Evolutionary conservation across 1,140 invertebrate genomes (phyloP), one percentile per base, ranked within the genome.

Genomic region (Drosophila nasuta): DNA sequence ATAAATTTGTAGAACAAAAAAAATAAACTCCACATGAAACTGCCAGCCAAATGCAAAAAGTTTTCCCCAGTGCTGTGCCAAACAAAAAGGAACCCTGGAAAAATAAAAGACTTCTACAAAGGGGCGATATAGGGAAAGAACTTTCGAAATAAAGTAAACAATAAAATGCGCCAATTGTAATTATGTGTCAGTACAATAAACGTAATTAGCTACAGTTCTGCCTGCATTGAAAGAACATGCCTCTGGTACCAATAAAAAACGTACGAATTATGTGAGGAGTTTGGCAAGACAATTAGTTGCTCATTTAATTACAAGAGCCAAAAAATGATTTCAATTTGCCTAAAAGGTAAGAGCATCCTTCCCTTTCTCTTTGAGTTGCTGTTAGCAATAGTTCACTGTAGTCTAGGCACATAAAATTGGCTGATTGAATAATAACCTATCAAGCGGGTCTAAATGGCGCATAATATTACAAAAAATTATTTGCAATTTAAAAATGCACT

Each of bases 131-230:
- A 59, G 57, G 46, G 56, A 4, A 35, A 3, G 30, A 80, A 82
- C 79, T 87, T 87, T 71, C 30, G 45, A 60, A 76, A 88, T 87
- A 87, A 82, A 82, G 72, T 88, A 76, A 77, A 82, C 83, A 80
- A 79, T 82, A 77, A 79, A 87, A 77, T 76, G 82, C 56, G 82
- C 66, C 82, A 82, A 86, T 87, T 86, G 76, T 66, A 62, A 87
- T 86, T 86, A 81, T 79, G 68, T 79, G 82, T 64, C 75, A 62
- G 62, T 58, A 57, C 58, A 68, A 77, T 87, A 82, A 69, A 33
- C 57, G 51, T 86, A 87, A 86, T 86, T 87, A 88, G 60, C 67
- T 57, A 64, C 68, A 68, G 41, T 48, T 13, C 15, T 62, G 20
- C 48, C 69, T 54, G 64, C n/a, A 7, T 30, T 41, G 8, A 17